Conservation (phyloP, 2,113 vertebrate species). For the Zingel zingel region DNA sequence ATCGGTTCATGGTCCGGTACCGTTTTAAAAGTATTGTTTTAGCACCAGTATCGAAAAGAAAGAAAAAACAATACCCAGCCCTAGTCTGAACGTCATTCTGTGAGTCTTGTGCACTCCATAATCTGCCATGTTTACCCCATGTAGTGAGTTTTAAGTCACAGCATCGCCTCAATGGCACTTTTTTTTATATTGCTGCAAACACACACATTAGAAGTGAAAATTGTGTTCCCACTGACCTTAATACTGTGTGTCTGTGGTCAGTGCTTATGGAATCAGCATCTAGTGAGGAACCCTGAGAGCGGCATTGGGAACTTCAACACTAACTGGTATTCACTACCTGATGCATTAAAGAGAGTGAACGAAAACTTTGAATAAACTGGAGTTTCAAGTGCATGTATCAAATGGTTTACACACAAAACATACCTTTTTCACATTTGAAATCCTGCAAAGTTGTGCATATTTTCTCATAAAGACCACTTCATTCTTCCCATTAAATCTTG, state of each 20-base stretch:
- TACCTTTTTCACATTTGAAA: neutral
- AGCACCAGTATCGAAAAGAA: no score
- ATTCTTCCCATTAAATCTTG: neutral
- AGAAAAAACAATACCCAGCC: no score
- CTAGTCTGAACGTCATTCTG: no score
- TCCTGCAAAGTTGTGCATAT: neutral
- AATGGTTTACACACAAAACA: neutral
- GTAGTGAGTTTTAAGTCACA: no score
- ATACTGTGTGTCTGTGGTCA: neutral
- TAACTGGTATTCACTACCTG: neutral
- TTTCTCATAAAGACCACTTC: slow-evolving; percentile 1
- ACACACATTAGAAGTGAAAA: neutral
- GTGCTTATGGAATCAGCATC: no score
- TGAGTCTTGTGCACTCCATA: no score
- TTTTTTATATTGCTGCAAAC: no score
- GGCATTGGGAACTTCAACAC: neutral
- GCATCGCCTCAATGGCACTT: no score
- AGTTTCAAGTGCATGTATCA: neutral
- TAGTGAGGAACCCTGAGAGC: neutral
- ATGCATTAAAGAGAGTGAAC: neutral
- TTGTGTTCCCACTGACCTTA: neutral
- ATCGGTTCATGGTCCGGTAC: no score
- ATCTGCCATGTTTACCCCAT: no score
- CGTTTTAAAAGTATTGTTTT: no score
- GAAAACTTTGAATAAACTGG: neutral